These are phyloP conservation scores for Hycleus cichorii DNA, from an alignment of 1,140 invertebrate species.

Conservation along the genomic window DNA sequence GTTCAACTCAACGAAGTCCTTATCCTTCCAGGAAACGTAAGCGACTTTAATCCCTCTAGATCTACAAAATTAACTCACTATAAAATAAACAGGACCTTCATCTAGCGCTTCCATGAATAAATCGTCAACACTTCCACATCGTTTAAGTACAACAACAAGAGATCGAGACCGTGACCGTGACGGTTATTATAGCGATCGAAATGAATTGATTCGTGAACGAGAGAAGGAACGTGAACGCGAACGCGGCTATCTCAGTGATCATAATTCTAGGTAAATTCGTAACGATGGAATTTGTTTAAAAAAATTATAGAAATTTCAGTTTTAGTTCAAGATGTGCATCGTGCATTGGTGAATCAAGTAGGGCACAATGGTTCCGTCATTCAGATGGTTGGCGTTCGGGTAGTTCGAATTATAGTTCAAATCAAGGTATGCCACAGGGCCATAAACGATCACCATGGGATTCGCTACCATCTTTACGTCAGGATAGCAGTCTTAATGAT, in stretches of 20 bases:
- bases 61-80: not conserved
- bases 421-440: constrained; percentile 40
- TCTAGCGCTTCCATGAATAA: constrained; percentile 55
- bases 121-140: constrained; percentile 70
- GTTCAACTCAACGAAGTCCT: constrained; percentile 72
- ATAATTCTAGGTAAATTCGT: constrained; percentile 61
- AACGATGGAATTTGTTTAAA: not conserved
- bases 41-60: constrained; percentile 34
- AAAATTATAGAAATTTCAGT: constrained; percentile 7
- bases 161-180: constrained; percentile 62
- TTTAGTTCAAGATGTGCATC: constrained; percentile 61
- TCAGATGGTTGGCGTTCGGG: constrained; percentile 80
- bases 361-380: constrained; percentile 79
- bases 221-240: constrained; percentile 57
- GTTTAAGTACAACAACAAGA: constrained; percentile 47
- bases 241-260: constrained; percentile 77
- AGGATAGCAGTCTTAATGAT: constrained; percentile 74
- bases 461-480: constrained; percentile 70
- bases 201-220: constrained; percentile 65
- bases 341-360: constrained; percentile 75
- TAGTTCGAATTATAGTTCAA: constrained; percentile 59
- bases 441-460: constrained; percentile 75
- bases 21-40: constrained; percentile 74
- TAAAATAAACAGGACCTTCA: constrained; percentile 30
- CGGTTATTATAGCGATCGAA: constrained; percentile 81